A percentile compares a stretch with the other conserved stretches of the same genome.
Evolutionary conservation across 2,113 vertebrate species (phyloP).

Genomic region (Semnornis frantzii): DNA sequence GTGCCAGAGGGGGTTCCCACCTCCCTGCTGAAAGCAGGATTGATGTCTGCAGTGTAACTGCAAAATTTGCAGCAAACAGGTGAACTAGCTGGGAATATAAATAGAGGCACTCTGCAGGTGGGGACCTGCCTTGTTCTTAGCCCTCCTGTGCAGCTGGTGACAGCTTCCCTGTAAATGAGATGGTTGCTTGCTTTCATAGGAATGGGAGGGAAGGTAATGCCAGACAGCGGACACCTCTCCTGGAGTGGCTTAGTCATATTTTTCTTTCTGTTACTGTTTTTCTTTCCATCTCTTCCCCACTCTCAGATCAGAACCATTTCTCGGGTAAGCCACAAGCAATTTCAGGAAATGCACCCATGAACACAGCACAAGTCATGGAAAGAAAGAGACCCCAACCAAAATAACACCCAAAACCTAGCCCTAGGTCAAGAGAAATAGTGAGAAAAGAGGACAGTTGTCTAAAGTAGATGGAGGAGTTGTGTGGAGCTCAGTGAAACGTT

Average conservation of each 20-base stretch:
- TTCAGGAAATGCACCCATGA: not conserved
- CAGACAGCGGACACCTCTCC: not conserved
- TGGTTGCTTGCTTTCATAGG: not conserved
- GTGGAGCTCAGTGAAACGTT: not conserved
- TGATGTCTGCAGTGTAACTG: slow-evolving; percentile 64
- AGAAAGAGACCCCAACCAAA: not conserved
- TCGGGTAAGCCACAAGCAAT: not conserved
- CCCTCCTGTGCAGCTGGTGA: not conserved
- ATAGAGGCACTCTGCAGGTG: not conserved
- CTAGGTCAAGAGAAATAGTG: not conserved
- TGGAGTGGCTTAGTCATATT: accelerated
- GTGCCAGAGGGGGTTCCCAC: slow-evolving; percentile 67
- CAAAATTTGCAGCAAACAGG: slow-evolving; percentile 52
- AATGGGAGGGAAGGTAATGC: not conserved
- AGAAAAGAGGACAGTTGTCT: not conserved
- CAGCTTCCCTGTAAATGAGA: not conserved
- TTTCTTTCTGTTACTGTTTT: not conserved
- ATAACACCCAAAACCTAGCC: not conserved
- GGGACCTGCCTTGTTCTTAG: not conserved
- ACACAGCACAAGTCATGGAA: not conserved
- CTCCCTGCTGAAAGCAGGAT: slow-evolving; percentile 61
- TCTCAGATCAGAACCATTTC: not conserved
- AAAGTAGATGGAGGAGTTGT: not conserved
- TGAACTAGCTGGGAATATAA: slow-evolving; percentile 47
- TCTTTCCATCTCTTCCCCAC: not conserved